Evolutionary conservation across 2,888 invertebrate genomes (phyloP).

Genomic region (Microchrysa polita): DNA sequence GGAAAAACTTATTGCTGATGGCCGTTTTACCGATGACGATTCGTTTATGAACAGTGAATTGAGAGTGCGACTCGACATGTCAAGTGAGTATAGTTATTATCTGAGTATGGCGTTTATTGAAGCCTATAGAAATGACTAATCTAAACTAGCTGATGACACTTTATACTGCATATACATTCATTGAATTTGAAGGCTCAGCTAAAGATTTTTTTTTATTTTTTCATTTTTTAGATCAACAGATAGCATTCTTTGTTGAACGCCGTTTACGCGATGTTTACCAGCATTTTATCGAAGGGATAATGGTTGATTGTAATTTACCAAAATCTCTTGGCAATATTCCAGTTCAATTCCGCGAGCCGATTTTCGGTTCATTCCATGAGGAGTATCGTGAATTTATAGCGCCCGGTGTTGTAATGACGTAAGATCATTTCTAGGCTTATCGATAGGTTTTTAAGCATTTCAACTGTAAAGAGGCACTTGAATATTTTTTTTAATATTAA

Average conservation of each 20-base stretch:
- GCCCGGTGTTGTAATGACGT: constrained; percentile 86
- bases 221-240: constrained; percentile 78
- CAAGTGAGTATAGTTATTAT: constrained; percentile 68
- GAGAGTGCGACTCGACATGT: constrained; percentile 77
- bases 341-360: constrained; percentile 74
- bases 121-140: no score
- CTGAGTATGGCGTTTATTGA: no score
- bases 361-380: constrained; percentile 75
- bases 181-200: no score
- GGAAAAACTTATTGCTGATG: constrained; percentile 68
- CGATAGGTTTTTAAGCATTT: no score
- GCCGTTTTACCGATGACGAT: constrained; percentile 67
- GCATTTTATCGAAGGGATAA: constrained; percentile 71
- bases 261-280: constrained; percentile 76
- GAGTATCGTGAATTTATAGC: constrained; percentile 84
- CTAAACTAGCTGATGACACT: no score
- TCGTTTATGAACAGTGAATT: constrained; percentile 71
- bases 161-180: no score
- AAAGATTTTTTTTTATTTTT: background rate
- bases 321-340: constrained; percentile 70
- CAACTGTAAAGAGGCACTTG: no score
- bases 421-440: constrained; percentile 64
- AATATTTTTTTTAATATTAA: constrained; percentile 51
- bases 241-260: constrained; percentile 77
- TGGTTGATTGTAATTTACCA: constrained; percentile 72